Conservation (phyloP, 2,113 vertebrate species). For the Varanus salvator region DNA sequence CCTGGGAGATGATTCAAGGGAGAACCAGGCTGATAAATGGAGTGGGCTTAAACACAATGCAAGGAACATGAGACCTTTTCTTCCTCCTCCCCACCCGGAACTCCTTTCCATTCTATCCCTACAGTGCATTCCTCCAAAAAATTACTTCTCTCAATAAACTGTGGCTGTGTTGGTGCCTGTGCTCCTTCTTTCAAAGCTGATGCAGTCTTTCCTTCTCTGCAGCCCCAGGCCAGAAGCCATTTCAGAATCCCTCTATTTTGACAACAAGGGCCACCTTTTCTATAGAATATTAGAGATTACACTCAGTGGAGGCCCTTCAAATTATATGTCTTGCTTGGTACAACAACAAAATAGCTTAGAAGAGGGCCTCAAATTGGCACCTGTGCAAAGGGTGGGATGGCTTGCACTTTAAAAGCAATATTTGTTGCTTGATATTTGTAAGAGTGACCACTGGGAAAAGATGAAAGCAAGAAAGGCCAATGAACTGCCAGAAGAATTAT, state of each 20-base stretch:
- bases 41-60: not conserved
- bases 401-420: constrained; percentile 28
- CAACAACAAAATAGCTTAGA: constrained; percentile 6
- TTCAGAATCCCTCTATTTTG: constrained; percentile 21
- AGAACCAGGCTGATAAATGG: not conserved
- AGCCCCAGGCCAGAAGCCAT: not conserved
- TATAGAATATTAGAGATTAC: constrained; percentile 30
- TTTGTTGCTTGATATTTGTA: constrained; percentile 33
- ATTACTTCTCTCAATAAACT: not conserved
- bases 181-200: not conserved
- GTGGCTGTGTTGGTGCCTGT: not conserved
- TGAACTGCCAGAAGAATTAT: constrained; percentile 32
- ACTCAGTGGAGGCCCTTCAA: constrained; percentile 7
- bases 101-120: not conserved
- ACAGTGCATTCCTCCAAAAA: not conserved
- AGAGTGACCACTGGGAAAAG: not conserved
- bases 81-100: not conserved
- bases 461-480: constrained; percentile 33
- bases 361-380: constrained; percentile 31
- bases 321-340: not conserved
- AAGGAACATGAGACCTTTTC: not conserved
- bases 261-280: not conserved
- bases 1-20: not conserved
- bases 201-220: not conserved
- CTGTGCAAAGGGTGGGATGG: constrained; percentile 39